A percentile compares a stretch with the other conserved stretches of the same genome.
These are phyloP conservation scores for Antrozous pallidus DNA, from an alignment of 2,797 vertebrate species.

Conservation along the genomic window DNA sequence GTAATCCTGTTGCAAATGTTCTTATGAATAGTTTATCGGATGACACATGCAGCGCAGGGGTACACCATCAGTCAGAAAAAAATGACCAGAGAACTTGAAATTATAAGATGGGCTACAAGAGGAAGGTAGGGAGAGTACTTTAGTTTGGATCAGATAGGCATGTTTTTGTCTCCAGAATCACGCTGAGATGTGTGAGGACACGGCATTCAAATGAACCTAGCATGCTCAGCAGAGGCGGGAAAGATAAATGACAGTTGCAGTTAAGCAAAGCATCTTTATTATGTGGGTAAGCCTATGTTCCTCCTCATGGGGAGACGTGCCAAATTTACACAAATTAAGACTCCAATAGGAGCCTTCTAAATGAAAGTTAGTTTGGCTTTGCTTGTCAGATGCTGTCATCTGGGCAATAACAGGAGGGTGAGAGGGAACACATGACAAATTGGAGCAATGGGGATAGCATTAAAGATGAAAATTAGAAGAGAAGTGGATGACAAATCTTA, in stretches of 20 bases:
- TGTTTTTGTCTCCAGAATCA: neutral
- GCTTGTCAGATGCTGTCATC: neutral
- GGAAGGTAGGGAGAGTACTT: neutral
- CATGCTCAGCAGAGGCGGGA: neutral
- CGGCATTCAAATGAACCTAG: neutral
- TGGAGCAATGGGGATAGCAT: neutral
- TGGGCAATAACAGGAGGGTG: neutral
- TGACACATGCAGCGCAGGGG: neutral
- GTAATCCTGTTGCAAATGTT: neutral
- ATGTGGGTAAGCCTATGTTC: neutral
- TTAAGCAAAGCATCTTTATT: neutral
- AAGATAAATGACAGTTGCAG: neutral
- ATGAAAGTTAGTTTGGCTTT: neutral
- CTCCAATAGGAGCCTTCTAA: neutral
- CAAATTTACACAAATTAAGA: slow-evolving; percentile 17
- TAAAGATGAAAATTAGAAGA: neutral
- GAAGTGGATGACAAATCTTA: neutral
- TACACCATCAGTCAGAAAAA: neutral
- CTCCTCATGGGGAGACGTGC: neutral
- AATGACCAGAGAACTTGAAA: slow-evolving; percentile 7
- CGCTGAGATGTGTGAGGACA: neutral
- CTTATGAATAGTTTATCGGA: neutral
- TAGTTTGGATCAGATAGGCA: neutral
- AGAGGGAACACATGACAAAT: neutral
- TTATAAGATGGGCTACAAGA: neutral